Evolutionary conservation across 2,113 vertebrate genomes (phyloP).

Genomic region (Saguinus midas): DNA sequence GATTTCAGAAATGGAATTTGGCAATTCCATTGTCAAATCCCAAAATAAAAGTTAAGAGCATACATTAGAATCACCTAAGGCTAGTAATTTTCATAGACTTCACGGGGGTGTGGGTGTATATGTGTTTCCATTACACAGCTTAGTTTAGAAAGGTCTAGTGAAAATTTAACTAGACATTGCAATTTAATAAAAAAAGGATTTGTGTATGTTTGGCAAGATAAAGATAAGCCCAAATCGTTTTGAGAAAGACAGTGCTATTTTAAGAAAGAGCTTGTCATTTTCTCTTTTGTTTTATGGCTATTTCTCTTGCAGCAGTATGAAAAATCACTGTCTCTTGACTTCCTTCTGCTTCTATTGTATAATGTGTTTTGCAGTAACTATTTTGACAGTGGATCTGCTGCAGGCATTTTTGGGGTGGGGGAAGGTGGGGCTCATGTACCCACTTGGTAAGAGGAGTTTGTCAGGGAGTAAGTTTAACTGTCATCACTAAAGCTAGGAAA

Average conservation of each 20-base stretch:
- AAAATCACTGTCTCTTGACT: not conserved
- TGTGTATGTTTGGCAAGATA: not conserved
- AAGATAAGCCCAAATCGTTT: constrained; percentile 11
- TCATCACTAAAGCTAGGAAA: not conserved
- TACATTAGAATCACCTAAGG: not conserved
- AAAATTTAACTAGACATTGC: not conserved
- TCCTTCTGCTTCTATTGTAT: constrained; percentile 16
- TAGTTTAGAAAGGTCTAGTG: constrained; percentile 10
- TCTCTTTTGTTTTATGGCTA: not conserved
- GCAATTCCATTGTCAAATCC: not conserved
- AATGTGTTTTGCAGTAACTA: not conserved
- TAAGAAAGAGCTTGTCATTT: not conserved
- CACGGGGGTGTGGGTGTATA: not conserved
- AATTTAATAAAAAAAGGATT: not conserved
- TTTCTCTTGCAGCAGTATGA: not conserved
- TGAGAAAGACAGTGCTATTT: not conserved
- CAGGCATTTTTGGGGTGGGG: not conserved
- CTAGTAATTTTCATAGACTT: not conserved
- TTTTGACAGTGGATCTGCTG: not conserved
- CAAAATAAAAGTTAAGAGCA: not conserved
- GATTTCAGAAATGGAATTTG: constrained; percentile 11
- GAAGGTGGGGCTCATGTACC: not conserved
- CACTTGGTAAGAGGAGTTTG: not conserved
- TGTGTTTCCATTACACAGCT: not conserved
- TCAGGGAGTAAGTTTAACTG: not conserved